A percentile compares a stretch with the other conserved stretches of the same genome.
Evolutionary conservation across 2,797 vertebrate genomes (phyloP).

Genomic region (Taenioides sp.): DNA sequence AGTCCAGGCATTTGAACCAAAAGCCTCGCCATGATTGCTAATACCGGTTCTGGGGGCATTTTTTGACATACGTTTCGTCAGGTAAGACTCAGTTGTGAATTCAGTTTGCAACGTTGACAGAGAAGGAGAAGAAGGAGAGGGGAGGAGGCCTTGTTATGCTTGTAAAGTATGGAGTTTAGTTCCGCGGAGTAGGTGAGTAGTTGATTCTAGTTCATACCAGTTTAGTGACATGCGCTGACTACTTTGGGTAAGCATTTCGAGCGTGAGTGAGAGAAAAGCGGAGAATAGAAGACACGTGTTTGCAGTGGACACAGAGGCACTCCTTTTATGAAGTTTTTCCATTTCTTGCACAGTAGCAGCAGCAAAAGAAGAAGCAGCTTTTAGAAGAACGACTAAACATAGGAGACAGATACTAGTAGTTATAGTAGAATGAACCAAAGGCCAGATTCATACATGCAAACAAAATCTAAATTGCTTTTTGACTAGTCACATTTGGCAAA

Average conservation of each 20-base stretch:
- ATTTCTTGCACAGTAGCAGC: neutral
- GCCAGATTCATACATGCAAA: no score
- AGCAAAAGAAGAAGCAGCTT: neutral
- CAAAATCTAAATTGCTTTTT: no score
- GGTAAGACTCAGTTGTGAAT: slow-evolving; percentile 52
- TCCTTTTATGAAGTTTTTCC: slow-evolving; percentile 34
- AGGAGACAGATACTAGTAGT: no score
- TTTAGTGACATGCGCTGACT: slow-evolving; percentile 36
- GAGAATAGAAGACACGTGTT: slow-evolving; percentile 40
- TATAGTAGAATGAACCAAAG: no score
- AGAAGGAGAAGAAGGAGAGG: neutral
- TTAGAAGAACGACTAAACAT: neutral
- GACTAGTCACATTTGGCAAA: neutral
- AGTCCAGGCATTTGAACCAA: slow-evolving; percentile 64
- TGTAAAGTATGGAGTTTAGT: slow-evolving; percentile 7
- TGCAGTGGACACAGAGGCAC: slow-evolving; percentile 31
- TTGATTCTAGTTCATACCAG: slow-evolving; percentile 29
- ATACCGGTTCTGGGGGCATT: slow-evolving; percentile 46
- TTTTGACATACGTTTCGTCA: slow-evolving; percentile 37
- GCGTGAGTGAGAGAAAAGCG: slow-evolving; percentile 20
- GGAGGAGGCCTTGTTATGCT: neutral
- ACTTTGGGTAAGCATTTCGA: slow-evolving; percentile 22
- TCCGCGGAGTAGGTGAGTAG: neutral
- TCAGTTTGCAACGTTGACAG: slow-evolving; percentile 20
- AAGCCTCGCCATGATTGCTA: slow-evolving; percentile 59